Percentiles rank a stretch among this genome's conserved stretches.
phyloP scores from a whole-genome alignment of 2,113 vertebrate genomes.

The Ranitomeya imitator region DNA sequence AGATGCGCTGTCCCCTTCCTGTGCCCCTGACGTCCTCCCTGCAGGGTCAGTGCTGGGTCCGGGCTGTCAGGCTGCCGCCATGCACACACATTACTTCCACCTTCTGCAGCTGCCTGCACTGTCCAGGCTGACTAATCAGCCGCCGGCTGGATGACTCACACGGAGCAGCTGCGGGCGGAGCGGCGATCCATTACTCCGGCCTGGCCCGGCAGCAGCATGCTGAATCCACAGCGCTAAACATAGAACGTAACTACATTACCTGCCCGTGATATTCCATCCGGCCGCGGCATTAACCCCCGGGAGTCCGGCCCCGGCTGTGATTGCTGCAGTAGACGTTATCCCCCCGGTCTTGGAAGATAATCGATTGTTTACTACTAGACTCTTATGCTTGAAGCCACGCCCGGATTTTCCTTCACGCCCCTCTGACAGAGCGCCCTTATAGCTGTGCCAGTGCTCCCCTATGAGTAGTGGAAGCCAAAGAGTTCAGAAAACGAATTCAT shows the following conservation, averaged over 20 bases:
- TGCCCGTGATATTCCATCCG: not conserved
- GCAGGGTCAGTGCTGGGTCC: not conserved
- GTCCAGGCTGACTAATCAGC: not conserved
- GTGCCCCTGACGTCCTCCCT: not conserved
- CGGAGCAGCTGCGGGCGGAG: not conserved
- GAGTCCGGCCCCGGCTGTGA: no score
- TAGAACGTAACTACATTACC: not conserved
- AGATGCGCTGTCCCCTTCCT: not conserved
- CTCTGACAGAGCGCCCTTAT: no score
- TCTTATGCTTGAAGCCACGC: no score
- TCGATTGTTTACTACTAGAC: no score
- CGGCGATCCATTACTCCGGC: conserved; percentile 35
- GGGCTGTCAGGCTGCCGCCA: not conserved
- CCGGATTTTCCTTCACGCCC: no score
- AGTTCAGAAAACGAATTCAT: no score
- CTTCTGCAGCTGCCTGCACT: conserved; percentile 6
- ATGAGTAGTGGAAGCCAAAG: no score
- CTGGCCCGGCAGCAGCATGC: not conserved
- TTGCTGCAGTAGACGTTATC: no score
- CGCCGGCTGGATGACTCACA: not conserved
- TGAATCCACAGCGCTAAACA: conserved; percentile 2
- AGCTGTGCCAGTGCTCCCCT: no score
- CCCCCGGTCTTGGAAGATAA: no score
- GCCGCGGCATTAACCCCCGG: not conserved
- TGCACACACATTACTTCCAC: not conserved